A percentile compares a stretch with the other conserved stretches of the same genome.
These are phyloP conservation scores for Pseudopipra pipra DNA, from an alignment of 2,113 vertebrate species.

Conservation along the genomic window DNA sequence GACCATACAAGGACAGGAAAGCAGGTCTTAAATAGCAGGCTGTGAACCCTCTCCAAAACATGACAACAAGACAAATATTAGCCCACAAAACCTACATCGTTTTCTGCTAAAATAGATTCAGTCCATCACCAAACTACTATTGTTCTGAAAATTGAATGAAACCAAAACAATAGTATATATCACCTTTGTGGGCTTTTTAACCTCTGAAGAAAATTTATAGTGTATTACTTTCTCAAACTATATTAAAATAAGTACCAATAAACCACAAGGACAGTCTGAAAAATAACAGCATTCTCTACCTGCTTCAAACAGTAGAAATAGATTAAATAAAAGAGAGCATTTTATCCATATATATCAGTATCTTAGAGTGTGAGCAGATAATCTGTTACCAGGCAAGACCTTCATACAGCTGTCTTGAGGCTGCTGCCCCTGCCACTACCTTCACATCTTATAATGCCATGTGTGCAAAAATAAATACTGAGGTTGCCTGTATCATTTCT, in stretches of 20 bases:
- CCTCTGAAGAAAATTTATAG: not conserved
- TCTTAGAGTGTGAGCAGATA: not conserved
- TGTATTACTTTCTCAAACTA: not conserved
- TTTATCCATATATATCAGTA: not conserved
- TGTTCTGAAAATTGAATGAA: not conserved
- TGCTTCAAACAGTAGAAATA: not conserved
- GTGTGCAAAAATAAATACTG: constrained; percentile 7
- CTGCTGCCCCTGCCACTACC: not conserved
- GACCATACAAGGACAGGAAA: not conserved
- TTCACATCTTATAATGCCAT: not conserved
- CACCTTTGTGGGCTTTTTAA: not conserved
- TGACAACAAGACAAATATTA: not conserved
- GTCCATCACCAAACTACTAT: not conserved
- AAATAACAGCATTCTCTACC: not conserved
- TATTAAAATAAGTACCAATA: constrained; percentile 3
- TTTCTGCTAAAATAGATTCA: not conserved
- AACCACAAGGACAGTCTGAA: not conserved
- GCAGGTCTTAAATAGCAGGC: not conserved
- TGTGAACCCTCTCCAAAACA: not conserved
- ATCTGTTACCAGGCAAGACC: not conserved
- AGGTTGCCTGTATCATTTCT: not conserved
- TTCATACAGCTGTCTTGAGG: not conserved
- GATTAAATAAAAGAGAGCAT: not conserved
- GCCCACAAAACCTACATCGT: not conserved
- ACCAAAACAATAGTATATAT: not conserved